Evolutionary conservation across 2,113 vertebrate species (phyloP), one percentile per base, ranked within the genome.

Genomic region (Ondatra zibethicus): DNA sequence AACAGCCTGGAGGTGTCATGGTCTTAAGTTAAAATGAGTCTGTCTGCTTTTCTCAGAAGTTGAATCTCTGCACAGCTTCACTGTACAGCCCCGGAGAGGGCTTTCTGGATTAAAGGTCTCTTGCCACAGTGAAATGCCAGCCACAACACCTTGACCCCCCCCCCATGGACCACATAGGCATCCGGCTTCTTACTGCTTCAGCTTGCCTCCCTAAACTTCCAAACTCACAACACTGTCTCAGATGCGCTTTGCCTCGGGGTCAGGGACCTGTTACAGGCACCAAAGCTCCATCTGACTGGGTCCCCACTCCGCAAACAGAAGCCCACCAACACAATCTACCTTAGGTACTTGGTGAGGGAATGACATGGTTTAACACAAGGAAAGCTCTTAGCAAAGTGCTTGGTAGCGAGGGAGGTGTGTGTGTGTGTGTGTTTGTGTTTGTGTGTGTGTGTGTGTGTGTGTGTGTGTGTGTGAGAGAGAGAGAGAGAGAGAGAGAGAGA

Each of bases 71-170:
- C 13, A n/a, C 2, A 3, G 42, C 17, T 81, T 19, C 27, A 63
- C 0, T 7, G 10, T 0, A 31, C 3, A 47, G 25, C 65, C 47
- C 36, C 21, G 29, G n/a, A 17, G 10, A 39, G 80, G 6, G 25
- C 65, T 87, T 87, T 61, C 23, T 27, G 65, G 36, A 45, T 8
- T 36, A 55, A 58, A 86, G 25, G 45, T 45, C 33, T 45, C 31
- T 42, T 45, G 13, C 63, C 45, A 50, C 17, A 27, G 45, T 27
- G 61, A 70, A 50, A 61, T 47, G 72, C 72, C 42, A 61, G 58
- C 66, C 45, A 52, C 45, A 42, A 42, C 6, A 77, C 21, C 47
- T 25, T 29, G 45, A 25, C 65, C 89, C 52, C 63, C 52, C 63
- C 39, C 78, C 61, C 33, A 25, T 14, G 8, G 1, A 16, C 25